Percentiles rank a stretch among this genome's conserved stretches.
phyloP scores from a whole-genome alignment of 2,113 vertebrate genomes.

The Tricholaema leucomelas region DNA sequence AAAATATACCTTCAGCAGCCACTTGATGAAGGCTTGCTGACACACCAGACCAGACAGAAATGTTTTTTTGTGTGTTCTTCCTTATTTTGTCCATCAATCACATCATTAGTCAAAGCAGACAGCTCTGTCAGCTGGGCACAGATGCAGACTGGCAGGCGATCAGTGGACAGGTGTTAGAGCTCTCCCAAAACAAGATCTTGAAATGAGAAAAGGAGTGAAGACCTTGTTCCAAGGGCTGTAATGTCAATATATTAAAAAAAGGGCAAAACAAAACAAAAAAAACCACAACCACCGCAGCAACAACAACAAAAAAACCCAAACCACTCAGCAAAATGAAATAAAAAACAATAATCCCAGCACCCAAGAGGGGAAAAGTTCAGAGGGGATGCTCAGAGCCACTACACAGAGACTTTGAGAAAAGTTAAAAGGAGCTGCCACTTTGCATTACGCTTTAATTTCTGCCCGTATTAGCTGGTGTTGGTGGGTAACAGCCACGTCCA shows the following conservation, averaged over 20 bases:
- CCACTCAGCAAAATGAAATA: not conserved
- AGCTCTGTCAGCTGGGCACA: slow-evolving; percentile 83
- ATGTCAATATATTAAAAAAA: slow-evolving; percentile 63
- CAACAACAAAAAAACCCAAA: not conserved
- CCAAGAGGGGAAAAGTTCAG: slow-evolving; percentile 46
- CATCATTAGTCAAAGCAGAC: slow-evolving; percentile 94
- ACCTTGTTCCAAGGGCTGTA: slow-evolving; percentile 78
- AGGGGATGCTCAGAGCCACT: slow-evolving; percentile 17
- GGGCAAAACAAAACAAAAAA: not conserved
- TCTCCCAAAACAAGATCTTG: slow-evolving; percentile 79
- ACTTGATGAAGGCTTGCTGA: slow-evolving; percentile 90
- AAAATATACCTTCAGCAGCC: slow-evolving; percentile 91
- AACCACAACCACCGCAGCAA: not conserved
- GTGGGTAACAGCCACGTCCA: not conserved
- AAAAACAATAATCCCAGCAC: not conserved
- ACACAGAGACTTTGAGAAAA: not conserved
- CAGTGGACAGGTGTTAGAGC: slow-evolving; percentile 86
- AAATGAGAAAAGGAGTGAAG: slow-evolving; percentile 79
- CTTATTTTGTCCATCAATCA: slow-evolving; percentile 94
- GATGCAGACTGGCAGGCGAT: slow-evolving; percentile 84
- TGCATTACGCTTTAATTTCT: slow-evolving; percentile 48
- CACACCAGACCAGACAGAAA: slow-evolving; percentile 88
- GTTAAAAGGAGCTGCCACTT: slow-evolving; percentile 41
- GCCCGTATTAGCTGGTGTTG: slow-evolving; percentile 1
- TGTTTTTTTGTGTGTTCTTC: slow-evolving; percentile 86